Conservation (phyloP, 2,113 vertebrate genomes). For the Pteruthius melanotis region DNA sequence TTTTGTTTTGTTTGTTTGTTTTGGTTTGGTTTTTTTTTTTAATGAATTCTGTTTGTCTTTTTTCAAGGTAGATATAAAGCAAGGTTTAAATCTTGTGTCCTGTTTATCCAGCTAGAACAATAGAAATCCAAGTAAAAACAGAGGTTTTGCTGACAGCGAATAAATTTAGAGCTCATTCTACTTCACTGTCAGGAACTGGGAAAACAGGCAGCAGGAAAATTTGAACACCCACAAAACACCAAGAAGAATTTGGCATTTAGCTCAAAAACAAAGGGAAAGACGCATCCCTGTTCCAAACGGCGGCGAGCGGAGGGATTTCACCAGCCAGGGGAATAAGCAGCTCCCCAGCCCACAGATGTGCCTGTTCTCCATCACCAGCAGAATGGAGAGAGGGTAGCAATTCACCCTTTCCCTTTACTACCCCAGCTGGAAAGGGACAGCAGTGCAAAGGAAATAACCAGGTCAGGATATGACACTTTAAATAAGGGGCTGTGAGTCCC, state of each 20-base stretch:
- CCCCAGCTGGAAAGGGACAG: neutral
- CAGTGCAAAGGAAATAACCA: neutral
- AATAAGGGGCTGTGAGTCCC: neutral
- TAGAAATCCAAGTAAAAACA: neutral
- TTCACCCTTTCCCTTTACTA: neutral
- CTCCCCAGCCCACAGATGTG: neutral
- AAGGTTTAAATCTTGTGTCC: neutral
- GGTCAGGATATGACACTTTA: neutral
- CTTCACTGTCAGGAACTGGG: neutral
- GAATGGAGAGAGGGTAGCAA: neutral
- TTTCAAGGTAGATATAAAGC: neutral
- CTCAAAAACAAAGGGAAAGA: neutral
- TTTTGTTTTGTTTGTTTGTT: too few species aligned
- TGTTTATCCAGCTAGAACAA: neutral
- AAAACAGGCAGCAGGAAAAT: neutral
- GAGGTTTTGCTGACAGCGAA: neutral
- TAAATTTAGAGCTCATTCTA: neutral
- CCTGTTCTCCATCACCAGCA: neutral
- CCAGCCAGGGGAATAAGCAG: neutral
- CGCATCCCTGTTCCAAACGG: neutral
- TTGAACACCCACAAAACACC: neutral
- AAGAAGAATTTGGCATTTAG: neutral
- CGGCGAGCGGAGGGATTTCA: accelerated
- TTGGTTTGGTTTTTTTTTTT: too few species aligned
- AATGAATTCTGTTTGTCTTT: neutral